Evolutionary conservation across 2,113 vertebrate species (phyloP).

Genomic region (Macquaria ambigua): DNA sequence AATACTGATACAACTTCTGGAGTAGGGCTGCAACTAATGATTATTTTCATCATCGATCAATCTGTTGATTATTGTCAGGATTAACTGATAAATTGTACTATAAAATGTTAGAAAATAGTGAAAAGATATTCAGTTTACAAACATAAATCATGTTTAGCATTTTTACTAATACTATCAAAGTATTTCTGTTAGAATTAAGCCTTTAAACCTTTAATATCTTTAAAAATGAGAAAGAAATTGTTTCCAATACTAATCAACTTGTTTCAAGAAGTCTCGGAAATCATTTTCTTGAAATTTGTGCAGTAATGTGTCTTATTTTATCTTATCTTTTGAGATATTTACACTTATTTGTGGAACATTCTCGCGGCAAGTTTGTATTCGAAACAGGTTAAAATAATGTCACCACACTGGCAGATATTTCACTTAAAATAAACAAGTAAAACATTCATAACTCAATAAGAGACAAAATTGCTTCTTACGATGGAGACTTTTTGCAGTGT

Average conservation of each 20-base stretch:
- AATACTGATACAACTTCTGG: background rate
- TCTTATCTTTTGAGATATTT: background rate
- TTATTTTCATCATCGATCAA: background rate
- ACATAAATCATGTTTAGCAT: no score
- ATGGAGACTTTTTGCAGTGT: constrained; percentile 5
- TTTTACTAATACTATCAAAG: no score
- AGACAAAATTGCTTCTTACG: background rate
- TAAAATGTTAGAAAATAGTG: no score
- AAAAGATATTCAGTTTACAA: no score
- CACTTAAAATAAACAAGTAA: background rate
- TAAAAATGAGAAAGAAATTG: background rate
- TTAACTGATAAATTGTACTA: no score
- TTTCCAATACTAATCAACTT: background rate
- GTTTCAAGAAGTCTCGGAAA: background rate
- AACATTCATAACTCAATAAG: background rate
- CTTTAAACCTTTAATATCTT: background rate
- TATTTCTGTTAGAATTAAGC: no score
- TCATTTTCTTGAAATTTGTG: background rate
- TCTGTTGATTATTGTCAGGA: no score
- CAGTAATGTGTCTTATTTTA: background rate
- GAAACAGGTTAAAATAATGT: background rate
- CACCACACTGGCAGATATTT: no score
- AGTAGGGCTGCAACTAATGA: background rate
- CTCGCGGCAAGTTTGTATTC: background rate
- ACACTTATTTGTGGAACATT: background rate